Conservation (phyloP, 2,888 invertebrate genomes). For the Erebia aethiops region DNA sequence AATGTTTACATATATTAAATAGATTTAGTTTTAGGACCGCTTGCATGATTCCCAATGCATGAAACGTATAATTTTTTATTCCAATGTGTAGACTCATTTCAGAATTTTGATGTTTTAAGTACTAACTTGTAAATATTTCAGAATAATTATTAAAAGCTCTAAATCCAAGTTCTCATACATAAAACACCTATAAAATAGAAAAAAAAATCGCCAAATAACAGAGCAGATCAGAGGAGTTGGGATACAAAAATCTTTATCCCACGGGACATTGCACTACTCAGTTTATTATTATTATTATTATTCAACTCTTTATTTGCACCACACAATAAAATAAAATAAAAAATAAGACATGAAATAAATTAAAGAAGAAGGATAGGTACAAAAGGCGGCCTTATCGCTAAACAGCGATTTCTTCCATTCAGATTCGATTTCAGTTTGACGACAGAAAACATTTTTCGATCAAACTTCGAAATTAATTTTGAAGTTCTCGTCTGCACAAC, state of each 20-base stretch:
- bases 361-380: too few relatives aligned
- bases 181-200: not conserved
- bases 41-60: too few relatives aligned
- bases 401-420: too few relatives aligned
- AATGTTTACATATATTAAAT: not conserved
- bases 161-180: not conserved
- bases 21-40: not conserved
- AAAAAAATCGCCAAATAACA: conserved; percentile 9
- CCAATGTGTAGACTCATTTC: too few relatives aligned
- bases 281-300: too few relatives aligned
- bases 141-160: not conserved
- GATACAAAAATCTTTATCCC: conserved; percentile 25
- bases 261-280: conserved; percentile 39
- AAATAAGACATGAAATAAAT: too few relatives aligned
- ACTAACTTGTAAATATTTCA: too few relatives aligned
- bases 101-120: too few relatives aligned
- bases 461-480: conserved; percentile 77
- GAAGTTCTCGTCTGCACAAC: conserved; percentile 67
- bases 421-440: conserved; percentile 52
- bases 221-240: conserved; percentile 12
- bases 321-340: too few relatives aligned
- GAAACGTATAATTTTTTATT: too few relatives aligned
- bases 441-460: conserved; percentile 72
- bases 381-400: too few relatives aligned
- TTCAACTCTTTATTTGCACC: too few relatives aligned